Evolutionary conservation across 2,113 vertebrate species (phyloP), one percentile per base, ranked within the genome.

Genomic region (Trinectes maculatus): DNA sequence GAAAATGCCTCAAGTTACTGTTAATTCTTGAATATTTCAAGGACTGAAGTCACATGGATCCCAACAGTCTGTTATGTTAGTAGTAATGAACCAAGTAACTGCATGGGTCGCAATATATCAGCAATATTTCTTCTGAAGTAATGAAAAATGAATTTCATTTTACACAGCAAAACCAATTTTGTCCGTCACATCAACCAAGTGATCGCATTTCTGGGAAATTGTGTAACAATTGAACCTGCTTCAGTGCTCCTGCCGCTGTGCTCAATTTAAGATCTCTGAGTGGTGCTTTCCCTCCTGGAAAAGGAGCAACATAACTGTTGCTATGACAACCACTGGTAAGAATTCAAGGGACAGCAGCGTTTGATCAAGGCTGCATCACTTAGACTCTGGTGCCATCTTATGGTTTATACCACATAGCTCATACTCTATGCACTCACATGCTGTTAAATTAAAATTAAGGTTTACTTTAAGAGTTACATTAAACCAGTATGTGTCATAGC

Each of bases 301-400:
- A 36, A 52, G 42, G 3, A 56, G 37, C 55, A 52, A 77, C 51
- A 70, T 63, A 70, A 11, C 4, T 63, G 86, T 87, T 88, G 33
- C 83, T 55, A 76, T 74, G 79, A 48, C 77, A 82, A 87, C 83
- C 31, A 26, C 34, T 43, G 29, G 47, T 39, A 25, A 64, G 25
- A 25, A 16, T 1, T 6, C 8, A 31, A 9, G 22, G 26, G 13
- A 8, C 1, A 25, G 24, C 4, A 7, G 18, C 19, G 15, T 58
- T 44, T 0, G 3, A 40, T 42, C 25, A 21, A 51, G 12, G 16
- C 5, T 26, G n/a, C 18, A 79, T 82, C 67, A 33, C 36, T 71
- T 66, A 46, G 76, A 77, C 68, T 82, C 40, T 75, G 25, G 33
- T 66, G 76, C 82, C 88, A 85, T 78, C 86, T 68, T 36, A 36